These are phyloP conservation scores for Eremophila alpestris DNA, from an alignment of 2,797 vertebrate genomes.

Conservation along the genomic window DNA sequence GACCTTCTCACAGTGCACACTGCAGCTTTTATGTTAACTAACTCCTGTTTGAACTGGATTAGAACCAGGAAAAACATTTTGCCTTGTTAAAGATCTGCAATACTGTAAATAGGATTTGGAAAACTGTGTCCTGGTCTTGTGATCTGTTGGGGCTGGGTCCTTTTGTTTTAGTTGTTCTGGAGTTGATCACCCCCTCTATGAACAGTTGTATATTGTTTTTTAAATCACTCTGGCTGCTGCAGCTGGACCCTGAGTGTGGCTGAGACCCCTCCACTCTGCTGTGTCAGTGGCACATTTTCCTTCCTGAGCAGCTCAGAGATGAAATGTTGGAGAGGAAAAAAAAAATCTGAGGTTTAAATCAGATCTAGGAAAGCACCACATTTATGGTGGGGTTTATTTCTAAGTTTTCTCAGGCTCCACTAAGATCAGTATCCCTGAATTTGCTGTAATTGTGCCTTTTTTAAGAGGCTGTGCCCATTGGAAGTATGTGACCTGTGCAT, in stretches of 20 bases:
- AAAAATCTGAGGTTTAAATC: neutral
- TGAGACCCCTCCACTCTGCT: neutral
- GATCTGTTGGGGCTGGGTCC: neutral
- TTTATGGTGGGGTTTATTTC: neutral
- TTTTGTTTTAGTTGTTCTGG: neutral
- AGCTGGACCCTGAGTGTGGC: neutral
- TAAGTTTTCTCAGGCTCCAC: neutral
- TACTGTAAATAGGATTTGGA: neutral
- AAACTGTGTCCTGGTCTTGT: neutral
- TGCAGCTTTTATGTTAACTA: neutral
- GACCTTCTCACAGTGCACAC: neutral
- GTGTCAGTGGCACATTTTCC: neutral
- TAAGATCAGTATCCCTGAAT: neutral
- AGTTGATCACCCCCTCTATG: neutral
- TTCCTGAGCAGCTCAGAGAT: neutral
- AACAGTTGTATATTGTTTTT: neutral
- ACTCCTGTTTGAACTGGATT: neutral
- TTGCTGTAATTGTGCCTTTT: neutral
- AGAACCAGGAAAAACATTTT: neutral
- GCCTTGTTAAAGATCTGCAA: neutral
- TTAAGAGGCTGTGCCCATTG: neutral
- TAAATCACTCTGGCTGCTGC: neutral
- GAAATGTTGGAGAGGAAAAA: neutral
- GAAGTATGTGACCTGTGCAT: neutral
- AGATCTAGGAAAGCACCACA: neutral